Base-by-base conservation (phyloP, 2,888 invertebrate species). In the Drosophila meridionalis region DNA sequence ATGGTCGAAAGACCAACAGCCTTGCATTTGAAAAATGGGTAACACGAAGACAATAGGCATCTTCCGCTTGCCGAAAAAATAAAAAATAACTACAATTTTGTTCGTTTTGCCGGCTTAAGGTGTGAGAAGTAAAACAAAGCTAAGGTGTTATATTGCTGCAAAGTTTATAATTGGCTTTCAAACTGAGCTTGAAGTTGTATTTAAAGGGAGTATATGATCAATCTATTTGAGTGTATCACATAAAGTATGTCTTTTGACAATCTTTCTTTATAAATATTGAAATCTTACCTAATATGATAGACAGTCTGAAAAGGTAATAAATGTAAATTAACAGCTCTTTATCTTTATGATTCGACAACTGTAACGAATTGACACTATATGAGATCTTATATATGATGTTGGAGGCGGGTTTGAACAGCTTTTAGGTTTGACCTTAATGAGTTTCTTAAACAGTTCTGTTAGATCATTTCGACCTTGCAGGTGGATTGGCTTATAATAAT, bases 21-120 rank as follows among this genome's bases (percentile, higher is more conserved):
- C 59, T 60, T 60, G 36, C 28, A 12, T 30, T 12, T 53, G 36
- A 53, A 6, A 40, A 38, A 52, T 60, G 14, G 42, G 11, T 14
- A 50, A 55, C 40, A 34, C 9, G 20, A 34, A 34, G 26, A 26
- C 30, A 55, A 55, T 30, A 26, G 28, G 14, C 36, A 59, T 59
- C 38, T 60, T 50, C 60, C 60, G 60, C 20, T 28, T 50, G 40
- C 5, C 48, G 11, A 50, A 60, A 40, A 36, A 14, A 38, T 14
- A 40, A n/a, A 28, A 30, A 48, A 30, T 12, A 38, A 26, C 14
- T 14, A 55, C 32, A 9, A 14, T 34, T 52, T 52, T 20, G 20
- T 30, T 30, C 9, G 14, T n/a, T 50, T 2, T 20, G 52, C 20
- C 50, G 11, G 3, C 20, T 34, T 12, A 6, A 20, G 20, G 34